These are phyloP conservation scores for Litocranius walleri DNA, from an alignment of 2,113 vertebrate species.

Conservation along the genomic window DNA sequence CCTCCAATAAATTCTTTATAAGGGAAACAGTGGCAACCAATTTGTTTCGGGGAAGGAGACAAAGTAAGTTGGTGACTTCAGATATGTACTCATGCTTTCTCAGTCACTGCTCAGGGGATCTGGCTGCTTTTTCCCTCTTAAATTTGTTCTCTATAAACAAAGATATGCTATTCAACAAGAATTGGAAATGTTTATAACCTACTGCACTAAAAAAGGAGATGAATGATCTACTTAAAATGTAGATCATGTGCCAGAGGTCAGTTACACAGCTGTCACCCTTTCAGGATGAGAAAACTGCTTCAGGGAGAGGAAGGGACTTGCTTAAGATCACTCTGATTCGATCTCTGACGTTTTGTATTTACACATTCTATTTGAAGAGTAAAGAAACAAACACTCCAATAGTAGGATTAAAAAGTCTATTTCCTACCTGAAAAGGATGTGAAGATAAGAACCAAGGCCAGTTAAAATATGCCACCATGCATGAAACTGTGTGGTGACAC, in stretches of 20 bases:
- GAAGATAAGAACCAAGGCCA: conserved; percentile 96
- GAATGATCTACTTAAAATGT: background rate
- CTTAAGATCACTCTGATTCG: background rate
- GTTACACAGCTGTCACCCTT: background rate
- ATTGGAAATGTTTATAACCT: background rate
- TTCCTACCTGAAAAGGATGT: conserved; percentile 94
- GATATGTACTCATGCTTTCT: background rate
- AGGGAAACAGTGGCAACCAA: background rate
- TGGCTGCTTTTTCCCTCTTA: background rate
- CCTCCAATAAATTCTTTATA: background rate
- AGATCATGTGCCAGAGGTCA: background rate
- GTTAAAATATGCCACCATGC: conserved; percentile 99
- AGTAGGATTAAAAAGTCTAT: background rate
- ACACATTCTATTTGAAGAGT: background rate
- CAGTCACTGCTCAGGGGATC: background rate
- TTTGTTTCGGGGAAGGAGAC: background rate
- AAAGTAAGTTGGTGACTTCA: background rate
- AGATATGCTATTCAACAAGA: background rate
- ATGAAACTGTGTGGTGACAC: conserved; percentile 94
- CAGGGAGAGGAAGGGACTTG: background rate
- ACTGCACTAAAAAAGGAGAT: background rate
- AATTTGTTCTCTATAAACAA: background rate
- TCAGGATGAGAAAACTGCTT: background rate
- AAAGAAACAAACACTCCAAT: background rate
- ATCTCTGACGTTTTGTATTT: conserved; percentile 9